phyloP scores from a whole-genome alignment of 1,140 invertebrate species.

The Triops cancriformis region DNA sequence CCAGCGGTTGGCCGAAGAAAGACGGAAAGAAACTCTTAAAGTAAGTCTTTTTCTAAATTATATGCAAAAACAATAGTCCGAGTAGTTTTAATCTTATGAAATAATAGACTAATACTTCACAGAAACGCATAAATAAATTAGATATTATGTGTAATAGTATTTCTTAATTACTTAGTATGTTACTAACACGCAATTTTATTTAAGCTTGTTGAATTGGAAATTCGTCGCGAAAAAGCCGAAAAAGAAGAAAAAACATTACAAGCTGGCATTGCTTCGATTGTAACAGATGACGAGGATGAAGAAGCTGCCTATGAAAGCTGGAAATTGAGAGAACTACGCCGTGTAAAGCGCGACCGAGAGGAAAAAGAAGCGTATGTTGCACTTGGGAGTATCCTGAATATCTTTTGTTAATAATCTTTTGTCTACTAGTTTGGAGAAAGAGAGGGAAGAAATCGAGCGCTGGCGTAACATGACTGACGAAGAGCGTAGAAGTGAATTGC shows the following conservation, averaged over 20 bases:
- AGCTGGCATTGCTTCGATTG: conserved; percentile 55
- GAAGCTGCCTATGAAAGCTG: conserved; percentile 96
- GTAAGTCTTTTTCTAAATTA: conserved; percentile 43
- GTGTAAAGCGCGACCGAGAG: conserved; percentile 91
- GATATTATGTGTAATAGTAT: too few relatives aligned
- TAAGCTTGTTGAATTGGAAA: conserved; percentile 77
- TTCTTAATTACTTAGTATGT: background rate
- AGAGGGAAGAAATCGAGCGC: conserved; percentile 82
- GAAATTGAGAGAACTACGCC: conserved; percentile 92
- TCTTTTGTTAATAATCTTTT: conserved; percentile 30
- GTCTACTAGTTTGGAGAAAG: conserved; percentile 58
- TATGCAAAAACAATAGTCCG: too few relatives aligned
- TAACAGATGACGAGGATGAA: conserved; percentile 93
- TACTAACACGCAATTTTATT: conserved; percentile 24
- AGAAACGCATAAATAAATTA: background rate
- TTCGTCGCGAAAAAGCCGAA: conserved; percentile 59
- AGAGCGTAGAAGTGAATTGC: conserved; percentile 76
- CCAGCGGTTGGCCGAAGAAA: conserved; percentile 69
- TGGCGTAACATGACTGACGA: conserved; percentile 94
- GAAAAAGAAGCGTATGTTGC: conserved; percentile 73
- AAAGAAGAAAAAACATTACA: conserved; percentile 44
- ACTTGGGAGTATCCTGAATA: conserved; percentile 8
- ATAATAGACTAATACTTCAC: background rate
- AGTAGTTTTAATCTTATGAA: too few relatives aligned
- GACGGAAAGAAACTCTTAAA: conserved; percentile 70